Conservation (phyloP, 1,140 invertebrate genomes). For the Drosophila cardini region DNA sequence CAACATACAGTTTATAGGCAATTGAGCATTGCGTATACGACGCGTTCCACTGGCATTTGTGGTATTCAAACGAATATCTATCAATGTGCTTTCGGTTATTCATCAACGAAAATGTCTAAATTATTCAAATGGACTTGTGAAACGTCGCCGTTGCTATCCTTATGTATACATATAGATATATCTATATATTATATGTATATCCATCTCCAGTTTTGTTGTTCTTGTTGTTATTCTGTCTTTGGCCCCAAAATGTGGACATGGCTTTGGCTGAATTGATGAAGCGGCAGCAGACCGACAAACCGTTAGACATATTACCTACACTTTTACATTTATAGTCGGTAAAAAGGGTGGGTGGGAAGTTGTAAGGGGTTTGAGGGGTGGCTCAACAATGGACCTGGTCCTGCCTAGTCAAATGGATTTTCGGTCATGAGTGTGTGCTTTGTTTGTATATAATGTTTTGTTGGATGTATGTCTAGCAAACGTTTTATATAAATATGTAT, state of each 20-base stretch:
- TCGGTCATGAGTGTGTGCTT: conserved; percentile 38
- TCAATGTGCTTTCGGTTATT: conserved; percentile 81
- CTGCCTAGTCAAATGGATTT: conserved; percentile 60
- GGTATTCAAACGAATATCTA: conserved; percentile 60
- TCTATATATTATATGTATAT: conserved; percentile 13
- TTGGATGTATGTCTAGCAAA: conserved; percentile 74
- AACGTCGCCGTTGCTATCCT: conserved; percentile 49
- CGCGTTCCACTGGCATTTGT: conserved; percentile 17
- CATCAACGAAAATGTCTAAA: conserved; percentile 83
- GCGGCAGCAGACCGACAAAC: conserved; percentile 75
- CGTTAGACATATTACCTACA: conserved; percentile 58
- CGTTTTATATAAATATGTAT: conserved; percentile 67
- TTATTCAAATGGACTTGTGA: conserved; percentile 82
- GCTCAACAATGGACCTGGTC: conserved; percentile 56
- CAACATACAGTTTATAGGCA: conserved; percentile 2
- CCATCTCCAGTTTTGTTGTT: conserved; percentile 38
- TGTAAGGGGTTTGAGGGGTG: not conserved
- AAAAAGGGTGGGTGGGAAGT: conserved; percentile 3
- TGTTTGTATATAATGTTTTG: conserved; percentile 62
- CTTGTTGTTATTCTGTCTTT: conserved; percentile 50
- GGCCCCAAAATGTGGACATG: conserved; percentile 60
- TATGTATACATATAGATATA: not conserved
- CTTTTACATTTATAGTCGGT: conserved; percentile 14
- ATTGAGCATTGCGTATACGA: conserved; percentile 42
- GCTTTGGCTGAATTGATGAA: conserved; percentile 72